These are phyloP conservation scores for Melanocharis versteri DNA, from an alignment of 2,113 vertebrate species.

Conservation along the genomic window DNA sequence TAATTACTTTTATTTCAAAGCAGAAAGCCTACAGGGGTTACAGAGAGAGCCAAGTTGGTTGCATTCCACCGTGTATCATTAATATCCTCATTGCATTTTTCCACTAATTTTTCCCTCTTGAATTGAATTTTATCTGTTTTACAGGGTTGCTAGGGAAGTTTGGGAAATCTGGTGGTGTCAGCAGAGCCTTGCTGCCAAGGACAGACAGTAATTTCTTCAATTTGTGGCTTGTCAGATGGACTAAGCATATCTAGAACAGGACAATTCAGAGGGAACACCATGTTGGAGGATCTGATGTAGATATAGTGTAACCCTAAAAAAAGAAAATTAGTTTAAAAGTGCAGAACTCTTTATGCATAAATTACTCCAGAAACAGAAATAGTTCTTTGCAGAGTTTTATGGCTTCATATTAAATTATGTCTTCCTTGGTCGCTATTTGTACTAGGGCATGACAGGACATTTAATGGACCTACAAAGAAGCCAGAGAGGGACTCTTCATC, in stretches of 20 bases:
- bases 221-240: not conserved
- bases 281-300: not conserved
- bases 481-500: accelerated
- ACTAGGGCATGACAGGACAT: not conserved
- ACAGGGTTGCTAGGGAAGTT: not conserved
- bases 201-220: not conserved
- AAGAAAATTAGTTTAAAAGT: not conserved
- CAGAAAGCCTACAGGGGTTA: not conserved
- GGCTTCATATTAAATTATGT: not conserved
- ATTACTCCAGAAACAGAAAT: not conserved
- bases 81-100: not conserved
- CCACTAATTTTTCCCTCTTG: not conserved
- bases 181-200: not conserved
- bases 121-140: not conserved
- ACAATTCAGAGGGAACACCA: not conserved
- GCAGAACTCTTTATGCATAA: not conserved
- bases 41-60: not conserved
- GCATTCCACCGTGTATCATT: not conserved
- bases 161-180: not conserved
- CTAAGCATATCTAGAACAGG: not conserved
- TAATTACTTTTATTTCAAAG: slow-evolving; percentile 12
- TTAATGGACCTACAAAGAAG: not conserved
- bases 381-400: not conserved
- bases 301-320: not conserved
- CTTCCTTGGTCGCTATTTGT: not conserved